These are phyloP conservation scores for Fistularia commersonii DNA, from an alignment of 2,797 vertebrate species.

Conservation along the genomic window DNA sequence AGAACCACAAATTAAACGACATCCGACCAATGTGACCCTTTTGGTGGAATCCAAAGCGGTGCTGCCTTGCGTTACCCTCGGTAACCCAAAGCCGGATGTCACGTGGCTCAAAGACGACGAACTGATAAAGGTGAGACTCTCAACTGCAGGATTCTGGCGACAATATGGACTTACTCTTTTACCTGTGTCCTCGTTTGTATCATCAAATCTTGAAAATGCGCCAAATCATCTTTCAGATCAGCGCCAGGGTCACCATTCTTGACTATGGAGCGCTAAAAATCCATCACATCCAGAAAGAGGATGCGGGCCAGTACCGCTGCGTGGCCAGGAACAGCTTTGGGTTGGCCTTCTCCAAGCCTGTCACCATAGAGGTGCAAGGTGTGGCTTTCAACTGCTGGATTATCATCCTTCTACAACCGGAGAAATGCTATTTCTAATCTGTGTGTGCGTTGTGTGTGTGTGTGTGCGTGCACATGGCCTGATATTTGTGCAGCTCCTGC, in stretches of 20 bases:
- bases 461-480: background rate
- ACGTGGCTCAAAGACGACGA: conserved; percentile 94
- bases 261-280: conserved; percentile 94
- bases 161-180: background rate
- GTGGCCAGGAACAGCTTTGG: conserved; percentile 94
- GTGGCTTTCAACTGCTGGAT: conserved; percentile 36
- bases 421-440: too few species aligned
- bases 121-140: conserved; percentile 79
- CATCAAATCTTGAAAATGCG: background rate
- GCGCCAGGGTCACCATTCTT: conserved; percentile 83
- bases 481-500: conserved; percentile 82
- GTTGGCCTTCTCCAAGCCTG: conserved; percentile 86
- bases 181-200: background rate
- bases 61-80: conserved; percentile 88
- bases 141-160: too few species aligned
- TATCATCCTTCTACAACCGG: too few species aligned
- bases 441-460: conserved; percentile 42
- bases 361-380: conserved; percentile 91
- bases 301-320: conserved; percentile 92
- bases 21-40: conserved; percentile 86
- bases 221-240: conserved; percentile 72
- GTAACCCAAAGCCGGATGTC: conserved; percentile 94
- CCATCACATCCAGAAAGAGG: conserved; percentile 89
- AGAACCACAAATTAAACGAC: conserved; percentile 96
- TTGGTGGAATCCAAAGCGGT: conserved; percentile 92